phyloP scores from a whole-genome alignment of 2,888 invertebrate genomes.

The Blomia tropicalis region DNA sequence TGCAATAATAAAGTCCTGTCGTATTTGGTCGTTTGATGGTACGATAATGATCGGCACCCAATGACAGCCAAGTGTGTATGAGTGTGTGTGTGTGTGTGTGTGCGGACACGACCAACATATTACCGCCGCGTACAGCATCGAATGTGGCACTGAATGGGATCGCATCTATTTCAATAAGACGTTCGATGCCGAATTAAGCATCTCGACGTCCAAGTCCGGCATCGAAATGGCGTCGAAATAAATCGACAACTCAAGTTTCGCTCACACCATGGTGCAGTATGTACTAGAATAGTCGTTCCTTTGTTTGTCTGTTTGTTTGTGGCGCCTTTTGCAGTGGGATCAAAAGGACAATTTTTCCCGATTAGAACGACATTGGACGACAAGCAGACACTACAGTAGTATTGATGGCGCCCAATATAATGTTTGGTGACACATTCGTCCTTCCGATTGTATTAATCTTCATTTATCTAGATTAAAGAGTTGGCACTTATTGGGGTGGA shows the following conservation, averaged over 20 bases:
- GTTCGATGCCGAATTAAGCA: neutral
- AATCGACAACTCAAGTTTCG: neutral
- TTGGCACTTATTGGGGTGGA: conserved; percentile 2
- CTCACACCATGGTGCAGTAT: neutral
- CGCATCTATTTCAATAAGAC: conserved; percentile 5
- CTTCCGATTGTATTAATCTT: neutral
- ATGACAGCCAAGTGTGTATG: neutral
- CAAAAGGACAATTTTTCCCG: neutral
- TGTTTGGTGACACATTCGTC: neutral
- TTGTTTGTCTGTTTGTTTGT: no score
- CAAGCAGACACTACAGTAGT: neutral
- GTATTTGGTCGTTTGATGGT: neutral
- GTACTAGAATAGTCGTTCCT: no score
- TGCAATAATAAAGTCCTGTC: neutral
- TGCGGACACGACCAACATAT: no score
- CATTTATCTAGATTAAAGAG: conserved; percentile 19
- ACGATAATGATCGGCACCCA: neutral
- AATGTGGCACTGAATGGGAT: neutral
- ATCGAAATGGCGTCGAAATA: neutral
- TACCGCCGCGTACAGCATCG: neutral
- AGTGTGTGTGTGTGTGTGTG: no score
- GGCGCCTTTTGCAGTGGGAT: no score
- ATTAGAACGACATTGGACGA: neutral
- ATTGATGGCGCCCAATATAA: no score
- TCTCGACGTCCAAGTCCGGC: no score